These are phyloP conservation scores for Leuctra nigra DNA, from an alignment of 2,888 invertebrate genomes.

Conservation along the genomic window DNA sequence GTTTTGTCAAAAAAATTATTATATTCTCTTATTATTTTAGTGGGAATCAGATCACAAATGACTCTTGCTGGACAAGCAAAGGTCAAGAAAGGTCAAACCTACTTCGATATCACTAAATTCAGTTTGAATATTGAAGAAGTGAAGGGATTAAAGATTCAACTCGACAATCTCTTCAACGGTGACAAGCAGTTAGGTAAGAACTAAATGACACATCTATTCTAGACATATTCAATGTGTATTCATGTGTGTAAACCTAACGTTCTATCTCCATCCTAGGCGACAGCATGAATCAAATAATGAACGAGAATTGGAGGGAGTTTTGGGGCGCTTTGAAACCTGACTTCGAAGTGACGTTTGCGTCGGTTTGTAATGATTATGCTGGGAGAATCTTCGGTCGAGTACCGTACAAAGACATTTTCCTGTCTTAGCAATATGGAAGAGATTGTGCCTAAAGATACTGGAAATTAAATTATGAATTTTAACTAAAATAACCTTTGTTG, in stretches of 20 bases:
- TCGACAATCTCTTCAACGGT: conserved; percentile 7
- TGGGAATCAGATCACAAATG: too few species aligned
- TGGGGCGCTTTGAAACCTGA: background rate
- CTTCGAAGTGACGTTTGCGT: background rate
- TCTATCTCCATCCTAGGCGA: too few species aligned
- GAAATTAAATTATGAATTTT: too few species aligned
- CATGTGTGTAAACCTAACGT: too few species aligned
- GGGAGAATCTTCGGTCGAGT: background rate
- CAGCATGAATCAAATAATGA: background rate
- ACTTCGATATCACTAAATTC: conserved; percentile 7
- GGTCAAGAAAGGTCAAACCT: background rate
- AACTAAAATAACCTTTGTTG: too few species aligned
- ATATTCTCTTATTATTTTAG: too few species aligned
- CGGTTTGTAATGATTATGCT: background rate
- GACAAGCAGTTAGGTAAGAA: conserved; percentile 9
- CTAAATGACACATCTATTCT: too few species aligned
- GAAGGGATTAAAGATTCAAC: background rate
- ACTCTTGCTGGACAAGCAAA: background rate
- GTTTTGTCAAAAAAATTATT: too few species aligned
- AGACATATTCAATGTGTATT: too few species aligned
- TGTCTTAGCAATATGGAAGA: background rate
- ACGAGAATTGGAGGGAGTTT: background rate
- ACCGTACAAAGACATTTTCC: background rate
- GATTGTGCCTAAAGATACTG: too few species aligned
- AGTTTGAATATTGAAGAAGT: background rate